phyloP scores from a whole-genome alignment of 2,888 invertebrate genomes.

The Pyrrhia umbra region DNA sequence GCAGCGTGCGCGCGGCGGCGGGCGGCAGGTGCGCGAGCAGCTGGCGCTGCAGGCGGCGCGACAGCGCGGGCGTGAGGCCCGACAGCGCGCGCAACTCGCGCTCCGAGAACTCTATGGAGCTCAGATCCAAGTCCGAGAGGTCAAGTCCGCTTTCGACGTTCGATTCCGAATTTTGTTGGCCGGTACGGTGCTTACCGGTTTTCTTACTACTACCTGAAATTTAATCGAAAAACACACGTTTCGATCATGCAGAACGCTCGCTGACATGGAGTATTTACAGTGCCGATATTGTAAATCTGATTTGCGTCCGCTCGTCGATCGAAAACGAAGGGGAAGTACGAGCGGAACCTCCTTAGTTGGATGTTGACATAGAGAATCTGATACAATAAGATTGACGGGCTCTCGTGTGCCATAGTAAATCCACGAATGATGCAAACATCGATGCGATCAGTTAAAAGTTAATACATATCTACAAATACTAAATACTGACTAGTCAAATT shows the following conservation, averaged over 20 bases:
- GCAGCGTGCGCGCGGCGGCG: conserved; percentile 92
- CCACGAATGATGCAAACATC: conserved; percentile 69
- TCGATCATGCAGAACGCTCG: conserved; percentile 90
- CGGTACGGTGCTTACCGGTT: conserved; percentile 79
- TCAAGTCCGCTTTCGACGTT: conserved; percentile 83
- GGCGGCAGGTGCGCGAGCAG: conserved; percentile 93
- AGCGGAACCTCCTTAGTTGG: conserved; percentile 42
- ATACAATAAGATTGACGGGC: conserved; percentile 26
- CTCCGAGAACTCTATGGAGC: conserved; percentile 92
- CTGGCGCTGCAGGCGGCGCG: conserved; percentile 93
- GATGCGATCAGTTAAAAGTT: conserved; percentile 83
- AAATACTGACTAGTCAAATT: conserved; percentile 76
- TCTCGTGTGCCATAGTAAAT: conserved; percentile 31
- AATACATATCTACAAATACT: conserved; percentile 79
- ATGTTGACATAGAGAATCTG: conserved; percentile 35
- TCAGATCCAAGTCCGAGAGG: conserved; percentile 92
- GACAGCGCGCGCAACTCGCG: conserved; percentile 92
- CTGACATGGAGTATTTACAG: conserved; percentile 86
- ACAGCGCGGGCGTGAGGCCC: conserved; percentile 92
- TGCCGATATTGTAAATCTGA: conserved; percentile 64
- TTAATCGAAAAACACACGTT: conserved; percentile 89
- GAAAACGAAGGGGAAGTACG: conserved; percentile 43
- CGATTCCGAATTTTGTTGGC: conserved; percentile 65
- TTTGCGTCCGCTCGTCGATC: conserved; percentile 50
- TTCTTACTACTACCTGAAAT: conserved; percentile 88